These are phyloP conservation scores for Diachasmimorpha longicaudata DNA, from an alignment of 1,140 invertebrate species.

Conservation along the genomic window DNA sequence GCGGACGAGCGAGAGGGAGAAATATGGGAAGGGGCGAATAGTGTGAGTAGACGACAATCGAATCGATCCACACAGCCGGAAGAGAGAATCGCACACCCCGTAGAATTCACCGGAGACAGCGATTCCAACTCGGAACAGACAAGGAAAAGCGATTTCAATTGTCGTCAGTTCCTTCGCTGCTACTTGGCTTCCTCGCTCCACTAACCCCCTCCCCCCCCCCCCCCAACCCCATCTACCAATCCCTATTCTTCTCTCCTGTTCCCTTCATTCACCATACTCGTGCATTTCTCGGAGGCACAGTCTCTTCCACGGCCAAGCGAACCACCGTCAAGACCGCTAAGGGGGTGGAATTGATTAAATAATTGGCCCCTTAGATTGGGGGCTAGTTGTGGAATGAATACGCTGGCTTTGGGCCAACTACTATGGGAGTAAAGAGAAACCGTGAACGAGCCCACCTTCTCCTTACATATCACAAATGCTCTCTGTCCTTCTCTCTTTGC, in stretches of 20 bases:
- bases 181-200: neutral
- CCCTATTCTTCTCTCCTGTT: neutral
- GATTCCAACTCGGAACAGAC: conserved; percentile 31
- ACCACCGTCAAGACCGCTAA: conserved; percentile 49
- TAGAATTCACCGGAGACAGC: conserved; percentile 28
- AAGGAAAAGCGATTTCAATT: conserved; percentile 51
- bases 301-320: conserved; percentile 33
- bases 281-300: neutral
- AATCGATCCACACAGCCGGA: conserved; percentile 18
- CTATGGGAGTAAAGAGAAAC: conserved; percentile 27
- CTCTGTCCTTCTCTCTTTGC: neutral
- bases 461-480: conserved; percentile 8
- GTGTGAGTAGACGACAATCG: conserved; percentile 16
- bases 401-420: conserved; percentile 56
- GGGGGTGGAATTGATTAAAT: conserved; percentile 64
- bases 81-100: conserved; percentile 26
- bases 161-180: conserved; percentile 39
- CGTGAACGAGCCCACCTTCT: conserved; percentile 14
- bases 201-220: no score
- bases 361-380: conserved; percentile 63
- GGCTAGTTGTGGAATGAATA: conserved; percentile 62
- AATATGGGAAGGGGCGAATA: neutral
- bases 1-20: neutral
- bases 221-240: no score
- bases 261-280: neutral